Percentiles rank a stretch among this genome's conserved stretches.
Evolutionary conservation across 2,113 vertebrate species (phyloP).

Genomic region (Rhipidura dahli): DNA sequence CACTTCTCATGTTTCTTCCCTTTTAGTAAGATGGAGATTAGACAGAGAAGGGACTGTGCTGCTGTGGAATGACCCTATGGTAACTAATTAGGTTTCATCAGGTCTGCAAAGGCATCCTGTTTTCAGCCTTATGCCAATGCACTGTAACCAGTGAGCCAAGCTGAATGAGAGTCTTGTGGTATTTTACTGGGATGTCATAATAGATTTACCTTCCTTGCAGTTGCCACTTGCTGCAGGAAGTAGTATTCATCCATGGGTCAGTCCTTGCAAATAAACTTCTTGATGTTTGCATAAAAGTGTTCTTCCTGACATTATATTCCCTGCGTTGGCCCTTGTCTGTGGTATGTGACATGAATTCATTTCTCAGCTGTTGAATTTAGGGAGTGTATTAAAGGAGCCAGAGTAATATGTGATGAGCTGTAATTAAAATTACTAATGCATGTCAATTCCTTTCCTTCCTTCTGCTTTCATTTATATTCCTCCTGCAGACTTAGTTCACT

Average conservation of each 20-base stretch:
- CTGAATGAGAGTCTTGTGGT: background rate
- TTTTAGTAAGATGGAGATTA: background rate
- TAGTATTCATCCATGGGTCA: background rate
- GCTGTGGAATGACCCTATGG: background rate
- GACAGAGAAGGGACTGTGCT: background rate
- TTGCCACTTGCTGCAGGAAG: background rate
- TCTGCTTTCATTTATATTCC: background rate
- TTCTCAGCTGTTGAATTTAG: background rate
- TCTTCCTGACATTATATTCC: background rate
- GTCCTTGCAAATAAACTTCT: background rate
- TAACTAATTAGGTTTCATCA: background rate
- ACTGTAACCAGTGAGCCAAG: background rate
- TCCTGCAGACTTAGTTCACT: background rate
- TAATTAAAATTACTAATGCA: constrained; percentile 29
- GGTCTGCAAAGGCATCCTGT: background rate
- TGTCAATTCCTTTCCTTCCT: background rate
- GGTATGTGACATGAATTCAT: background rate
- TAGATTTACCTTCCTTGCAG: background rate
- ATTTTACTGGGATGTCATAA: background rate
- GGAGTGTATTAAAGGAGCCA: background rate
- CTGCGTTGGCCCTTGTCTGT: background rate
- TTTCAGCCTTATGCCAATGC: background rate
- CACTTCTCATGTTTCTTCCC: background rate
- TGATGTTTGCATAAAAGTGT: background rate
- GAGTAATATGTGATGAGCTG: background rate